phyloP scores from a whole-genome alignment of 2,797 vertebrate species.

The Amblyraja radiata region DNA sequence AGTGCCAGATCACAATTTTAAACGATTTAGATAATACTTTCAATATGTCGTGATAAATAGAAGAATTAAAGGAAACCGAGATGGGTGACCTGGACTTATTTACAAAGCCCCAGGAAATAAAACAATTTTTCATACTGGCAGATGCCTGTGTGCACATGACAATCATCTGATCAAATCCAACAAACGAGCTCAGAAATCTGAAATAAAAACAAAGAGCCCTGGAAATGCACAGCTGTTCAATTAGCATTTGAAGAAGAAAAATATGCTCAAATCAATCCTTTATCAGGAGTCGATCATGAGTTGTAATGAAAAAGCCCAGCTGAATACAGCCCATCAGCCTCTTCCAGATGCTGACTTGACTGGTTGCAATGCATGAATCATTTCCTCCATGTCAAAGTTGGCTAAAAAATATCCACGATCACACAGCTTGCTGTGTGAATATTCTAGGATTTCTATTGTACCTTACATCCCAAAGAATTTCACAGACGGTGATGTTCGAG shows the following conservation, averaged over 20 bases:
- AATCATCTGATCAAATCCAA: not conserved
- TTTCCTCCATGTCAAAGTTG: not conserved
- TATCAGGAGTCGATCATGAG: not conserved
- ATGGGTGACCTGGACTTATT: too few relatives aligned
- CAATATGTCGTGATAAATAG: not conserved
- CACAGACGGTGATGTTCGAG: not conserved
- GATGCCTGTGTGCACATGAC: not conserved
- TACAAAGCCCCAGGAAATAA: not conserved
- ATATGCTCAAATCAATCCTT: not conserved
- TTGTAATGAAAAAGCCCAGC: not conserved
- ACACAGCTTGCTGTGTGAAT: not conserved
- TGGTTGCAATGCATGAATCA: not conserved
- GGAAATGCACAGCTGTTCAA: not conserved
- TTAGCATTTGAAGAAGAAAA: constrained; percentile 22
- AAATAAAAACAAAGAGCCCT: not conserved
- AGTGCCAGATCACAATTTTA: not conserved
- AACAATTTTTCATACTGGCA: not conserved
- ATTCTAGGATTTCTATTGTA: too few relatives aligned
- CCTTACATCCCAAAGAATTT: not conserved
- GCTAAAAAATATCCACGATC: not conserved
- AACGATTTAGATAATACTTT: not conserved
- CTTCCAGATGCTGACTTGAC: not conserved
- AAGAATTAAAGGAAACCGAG: not conserved
- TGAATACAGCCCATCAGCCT: not conserved
- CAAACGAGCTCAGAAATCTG: not conserved